A percentile compares a stretch with the other conserved stretches of the same genome.
phyloP scores from a whole-genome alignment of 2,888 invertebrate species.

The Mongoloraphidia duomilia region DNA sequence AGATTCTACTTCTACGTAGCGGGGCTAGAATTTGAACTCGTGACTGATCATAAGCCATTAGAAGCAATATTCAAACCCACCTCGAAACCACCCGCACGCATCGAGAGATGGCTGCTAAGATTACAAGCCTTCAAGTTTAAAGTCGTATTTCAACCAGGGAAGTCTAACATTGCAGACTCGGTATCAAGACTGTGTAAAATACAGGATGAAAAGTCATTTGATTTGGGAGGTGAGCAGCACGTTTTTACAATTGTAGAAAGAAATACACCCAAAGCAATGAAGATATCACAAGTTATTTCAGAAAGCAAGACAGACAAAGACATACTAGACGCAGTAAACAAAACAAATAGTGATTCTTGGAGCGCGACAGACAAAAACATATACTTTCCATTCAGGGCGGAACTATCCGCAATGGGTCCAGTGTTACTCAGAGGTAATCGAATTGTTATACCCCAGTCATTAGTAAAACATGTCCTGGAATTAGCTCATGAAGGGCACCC shows the following conservation, averaged over 20 bases:
- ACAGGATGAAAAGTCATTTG: constrained; percentile 9
- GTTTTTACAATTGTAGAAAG: constrained; percentile 11
- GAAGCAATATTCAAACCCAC: constrained; percentile 19
- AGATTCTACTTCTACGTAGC: constrained; percentile 26
- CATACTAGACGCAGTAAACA: constrained; percentile 5
- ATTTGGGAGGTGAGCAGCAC: constrained; percentile 12
- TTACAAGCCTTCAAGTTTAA: constrained; percentile 15
- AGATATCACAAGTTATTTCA: constrained; percentile 1
- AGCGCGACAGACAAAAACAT: constrained; percentile 8
- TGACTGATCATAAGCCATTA: constrained; percentile 24
- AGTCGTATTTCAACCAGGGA: constrained; percentile 15
- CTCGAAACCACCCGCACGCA: constrained; percentile 15
- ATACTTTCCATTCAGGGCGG: constrained; percentile 12
- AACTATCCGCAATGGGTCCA: constrained; percentile 14
- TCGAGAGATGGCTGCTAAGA: constrained; percentile 18
- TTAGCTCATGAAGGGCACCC: constrained; percentile 17
- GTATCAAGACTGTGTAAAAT: constrained; percentile 14
- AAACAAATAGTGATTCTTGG: constrained; percentile 11
- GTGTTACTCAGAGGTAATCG: constrained; percentile 12
- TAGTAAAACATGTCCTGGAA: constrained; percentile 9
- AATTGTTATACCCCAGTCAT: constrained; percentile 16
- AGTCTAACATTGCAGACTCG: constrained; percentile 17
- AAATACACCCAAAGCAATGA: constrained; percentile 11
- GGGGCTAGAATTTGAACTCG: constrained; percentile 25
- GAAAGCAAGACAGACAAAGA: constrained; percentile 5